phyloP scores from a whole-genome alignment of 2,113 vertebrate genomes.

The Nettapus auritus region DNA sequence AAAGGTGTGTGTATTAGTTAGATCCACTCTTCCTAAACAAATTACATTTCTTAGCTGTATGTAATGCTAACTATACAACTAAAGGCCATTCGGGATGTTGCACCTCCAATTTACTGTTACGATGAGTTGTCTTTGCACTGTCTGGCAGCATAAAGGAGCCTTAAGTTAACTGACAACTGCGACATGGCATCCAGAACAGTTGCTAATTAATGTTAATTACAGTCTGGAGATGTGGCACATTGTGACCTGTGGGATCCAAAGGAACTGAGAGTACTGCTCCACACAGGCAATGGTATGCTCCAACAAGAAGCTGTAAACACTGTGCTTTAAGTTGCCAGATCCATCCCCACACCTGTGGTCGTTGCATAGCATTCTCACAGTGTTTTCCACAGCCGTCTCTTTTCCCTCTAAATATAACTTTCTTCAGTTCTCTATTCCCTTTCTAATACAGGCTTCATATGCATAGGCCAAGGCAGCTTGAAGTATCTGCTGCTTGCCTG shows the following conservation, averaged over 20 bases:
- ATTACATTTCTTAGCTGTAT: background rate
- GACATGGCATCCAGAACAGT: background rate
- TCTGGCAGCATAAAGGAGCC: background rate
- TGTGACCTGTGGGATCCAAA: background rate
- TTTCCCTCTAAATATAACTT: background rate
- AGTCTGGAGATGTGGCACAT: background rate
- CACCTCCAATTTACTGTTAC: background rate
- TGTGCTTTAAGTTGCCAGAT: background rate
- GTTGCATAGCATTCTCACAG: background rate
- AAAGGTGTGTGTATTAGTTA: background rate
- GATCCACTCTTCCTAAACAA: background rate
- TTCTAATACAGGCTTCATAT: background rate
- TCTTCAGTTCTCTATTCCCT: background rate
- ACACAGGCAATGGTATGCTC: background rate
- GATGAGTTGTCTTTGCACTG: background rate
- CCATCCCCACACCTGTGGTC: background rate
- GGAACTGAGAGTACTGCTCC: background rate
- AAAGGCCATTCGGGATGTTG: background rate
- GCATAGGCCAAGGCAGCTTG: background rate
- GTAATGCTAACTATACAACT: background rate
- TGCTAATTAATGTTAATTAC: background rate
- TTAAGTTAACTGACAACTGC: background rate
- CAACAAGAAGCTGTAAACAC: background rate
- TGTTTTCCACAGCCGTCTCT: background rate
- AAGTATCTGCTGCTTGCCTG: background rate